phyloP scores from a whole-genome alignment of 2,113 vertebrate species.

The Indri indri region DNA sequence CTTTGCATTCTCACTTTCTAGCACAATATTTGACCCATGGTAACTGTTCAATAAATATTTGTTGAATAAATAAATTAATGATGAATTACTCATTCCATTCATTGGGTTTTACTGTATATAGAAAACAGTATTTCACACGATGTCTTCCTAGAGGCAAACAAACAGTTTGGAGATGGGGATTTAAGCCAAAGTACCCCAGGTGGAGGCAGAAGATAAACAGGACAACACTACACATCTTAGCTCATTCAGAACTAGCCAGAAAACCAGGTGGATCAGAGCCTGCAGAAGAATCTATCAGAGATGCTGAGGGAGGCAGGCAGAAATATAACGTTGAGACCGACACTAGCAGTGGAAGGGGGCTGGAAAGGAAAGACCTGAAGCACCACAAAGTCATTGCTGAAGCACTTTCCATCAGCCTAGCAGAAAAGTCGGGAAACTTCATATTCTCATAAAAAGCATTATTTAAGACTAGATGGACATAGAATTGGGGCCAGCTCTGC shows the following conservation, averaged over 20 bases:
- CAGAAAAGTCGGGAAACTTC: neutral
- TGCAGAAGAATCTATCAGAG: neutral
- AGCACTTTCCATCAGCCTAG: neutral
- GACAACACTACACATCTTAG: neutral
- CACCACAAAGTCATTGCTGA: neutral
- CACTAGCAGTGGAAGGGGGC: neutral
- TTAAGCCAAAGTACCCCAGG: neutral
- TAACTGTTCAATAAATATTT: neutral
- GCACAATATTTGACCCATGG: neutral
- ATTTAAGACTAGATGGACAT: neutral
- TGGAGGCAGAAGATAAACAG: neutral
- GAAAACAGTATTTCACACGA: neutral
- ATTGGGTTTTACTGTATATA: neutral
- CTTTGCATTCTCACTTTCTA: neutral
- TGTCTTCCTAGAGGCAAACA: neutral
- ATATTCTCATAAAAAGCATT: conserved; percentile 18
- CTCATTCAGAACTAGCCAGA: neutral
- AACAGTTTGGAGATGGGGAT: neutral
- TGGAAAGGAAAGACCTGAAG: neutral
- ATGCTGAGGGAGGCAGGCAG: neutral
- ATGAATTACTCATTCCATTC: neutral
- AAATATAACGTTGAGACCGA: neutral
- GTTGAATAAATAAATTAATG: neutral
- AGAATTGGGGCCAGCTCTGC: neutral
- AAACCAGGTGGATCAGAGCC: neutral